These are phyloP conservation scores for Telenomus remus DNA, from an alignment of 1,140 invertebrate species.

Conservation along the genomic window DNA sequence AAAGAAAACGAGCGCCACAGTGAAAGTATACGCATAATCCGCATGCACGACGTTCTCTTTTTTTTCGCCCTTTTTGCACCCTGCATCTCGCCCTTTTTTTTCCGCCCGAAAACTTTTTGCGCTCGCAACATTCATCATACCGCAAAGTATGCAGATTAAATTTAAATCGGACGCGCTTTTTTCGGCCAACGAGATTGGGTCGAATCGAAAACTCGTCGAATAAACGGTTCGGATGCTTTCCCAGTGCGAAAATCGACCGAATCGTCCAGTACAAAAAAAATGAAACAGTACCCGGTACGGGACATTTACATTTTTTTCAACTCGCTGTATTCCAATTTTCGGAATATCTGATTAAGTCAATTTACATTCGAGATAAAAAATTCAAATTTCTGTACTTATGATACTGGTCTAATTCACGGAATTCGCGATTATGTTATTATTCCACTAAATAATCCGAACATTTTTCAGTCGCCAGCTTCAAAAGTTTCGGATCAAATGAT, in stretches of 20 bases:
- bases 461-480: too few relatives aligned
- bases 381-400: too few relatives aligned
- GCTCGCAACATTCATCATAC: conserved; percentile 47
- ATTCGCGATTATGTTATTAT: too few relatives aligned
- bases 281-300: too few relatives aligned
- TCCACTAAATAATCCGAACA: too few relatives aligned
- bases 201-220: conserved; percentile 31
- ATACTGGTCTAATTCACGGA: too few relatives aligned
- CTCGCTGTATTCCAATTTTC: too few relatives aligned
- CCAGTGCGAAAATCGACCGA: not conserved
- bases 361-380: too few relatives aligned
- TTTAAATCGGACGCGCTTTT: conserved; percentile 40
- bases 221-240: conserved; percentile 13
- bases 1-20: conserved; percentile 39
- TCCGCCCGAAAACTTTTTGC: conserved; percentile 4
- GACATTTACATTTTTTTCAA: too few relatives aligned
- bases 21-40: conserved; percentile 52
- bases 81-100: conserved; percentile 25
- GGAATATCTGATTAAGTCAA: too few relatives aligned
- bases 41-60: not conserved
- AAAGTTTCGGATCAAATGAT: too few relatives aligned
- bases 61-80: conserved; percentile 3
- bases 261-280: too few relatives aligned
- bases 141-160: conserved; percentile 54
- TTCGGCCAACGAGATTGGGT: conserved; percentile 10